Evolutionary conservation across 2,113 vertebrate species (phyloP).

Genomic region (Brienomyrus longianalis): DNA sequence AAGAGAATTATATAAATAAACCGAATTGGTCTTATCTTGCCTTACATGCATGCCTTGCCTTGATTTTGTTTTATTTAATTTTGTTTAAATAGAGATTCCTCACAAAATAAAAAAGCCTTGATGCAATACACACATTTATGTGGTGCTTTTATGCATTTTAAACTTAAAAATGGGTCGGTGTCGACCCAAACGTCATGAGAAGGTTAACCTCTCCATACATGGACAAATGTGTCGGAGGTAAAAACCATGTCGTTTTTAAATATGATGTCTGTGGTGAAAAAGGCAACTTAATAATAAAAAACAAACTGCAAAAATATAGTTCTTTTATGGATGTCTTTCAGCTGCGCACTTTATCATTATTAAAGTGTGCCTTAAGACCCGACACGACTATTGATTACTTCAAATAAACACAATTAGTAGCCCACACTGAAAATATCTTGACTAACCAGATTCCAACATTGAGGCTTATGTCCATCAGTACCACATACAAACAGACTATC

Average conservation of each 20-base stretch:
- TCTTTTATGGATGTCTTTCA: not conserved
- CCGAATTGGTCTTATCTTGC: too few species aligned
- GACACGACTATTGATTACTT: not conserved
- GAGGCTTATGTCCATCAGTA: slow-evolving; percentile 47
- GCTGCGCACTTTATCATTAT: not conserved
- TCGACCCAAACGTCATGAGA: too few species aligned
- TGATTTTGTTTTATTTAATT: too few species aligned
- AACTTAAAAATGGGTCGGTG: too few species aligned
- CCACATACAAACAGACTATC: slow-evolving; percentile 55
- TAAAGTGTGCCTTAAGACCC: not conserved
- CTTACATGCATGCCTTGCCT: too few species aligned
- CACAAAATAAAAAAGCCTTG: too few species aligned
- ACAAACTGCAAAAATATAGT: not conserved
- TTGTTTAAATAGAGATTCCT: too few species aligned
- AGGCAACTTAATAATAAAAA: not conserved
- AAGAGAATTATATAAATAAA: too few species aligned
- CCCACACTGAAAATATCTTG: not conserved
- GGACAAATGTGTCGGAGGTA: not conserved
- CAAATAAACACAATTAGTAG: not conserved
- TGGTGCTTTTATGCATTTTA: too few species aligned
- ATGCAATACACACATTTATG: too few species aligned
- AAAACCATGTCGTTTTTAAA: not conserved
- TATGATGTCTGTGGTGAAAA: not conserved
- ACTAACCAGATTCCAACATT: slow-evolving; percentile 58
- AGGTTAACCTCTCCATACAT: not conserved